phyloP scores from a whole-genome alignment of 2,113 vertebrate genomes.

The Ceyx cyanopectus region DNA sequence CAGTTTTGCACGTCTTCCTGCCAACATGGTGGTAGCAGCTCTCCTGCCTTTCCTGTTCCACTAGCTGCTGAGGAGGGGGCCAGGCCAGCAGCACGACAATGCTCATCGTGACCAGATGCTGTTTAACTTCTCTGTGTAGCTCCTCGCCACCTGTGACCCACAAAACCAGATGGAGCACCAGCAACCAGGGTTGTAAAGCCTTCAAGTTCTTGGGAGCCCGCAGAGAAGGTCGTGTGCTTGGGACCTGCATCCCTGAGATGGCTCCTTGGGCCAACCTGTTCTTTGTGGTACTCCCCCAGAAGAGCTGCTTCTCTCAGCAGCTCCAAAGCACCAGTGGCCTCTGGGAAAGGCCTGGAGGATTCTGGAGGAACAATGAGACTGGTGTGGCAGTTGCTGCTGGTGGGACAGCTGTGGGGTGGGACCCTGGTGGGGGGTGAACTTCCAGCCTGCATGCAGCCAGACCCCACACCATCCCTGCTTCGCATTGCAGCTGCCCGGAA shows the following conservation, averaged over 20 bases:
- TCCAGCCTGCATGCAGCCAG: not conserved
- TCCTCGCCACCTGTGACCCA: not conserved
- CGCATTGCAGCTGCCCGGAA: fast-evolving
- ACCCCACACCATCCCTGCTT: not conserved
- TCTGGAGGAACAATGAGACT: not conserved
- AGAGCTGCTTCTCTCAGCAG: not conserved
- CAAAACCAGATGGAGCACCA: not conserved
- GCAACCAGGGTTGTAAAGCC: not conserved
- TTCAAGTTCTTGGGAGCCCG: not conserved
- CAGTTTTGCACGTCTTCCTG: conserved; percentile 29
- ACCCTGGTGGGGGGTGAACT: not conserved
- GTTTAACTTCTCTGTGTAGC: not conserved
- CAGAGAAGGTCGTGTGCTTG: not conserved
- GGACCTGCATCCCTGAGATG: not conserved
- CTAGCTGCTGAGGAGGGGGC: not conserved
- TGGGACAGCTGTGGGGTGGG: not conserved
- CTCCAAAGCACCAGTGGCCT: not conserved
- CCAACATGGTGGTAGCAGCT: not conserved
- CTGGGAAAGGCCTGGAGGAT: not conserved
- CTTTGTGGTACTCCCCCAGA: not conserved
- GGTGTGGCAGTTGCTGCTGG: not conserved
- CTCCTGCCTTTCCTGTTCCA: not conserved
- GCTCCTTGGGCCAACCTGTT: not conserved
- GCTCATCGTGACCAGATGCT: not conserved
- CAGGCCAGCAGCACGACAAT: not conserved